Evolutionary conservation across 2,888 invertebrate species (phyloP).

Genomic region (Diarsia mendica): DNA sequence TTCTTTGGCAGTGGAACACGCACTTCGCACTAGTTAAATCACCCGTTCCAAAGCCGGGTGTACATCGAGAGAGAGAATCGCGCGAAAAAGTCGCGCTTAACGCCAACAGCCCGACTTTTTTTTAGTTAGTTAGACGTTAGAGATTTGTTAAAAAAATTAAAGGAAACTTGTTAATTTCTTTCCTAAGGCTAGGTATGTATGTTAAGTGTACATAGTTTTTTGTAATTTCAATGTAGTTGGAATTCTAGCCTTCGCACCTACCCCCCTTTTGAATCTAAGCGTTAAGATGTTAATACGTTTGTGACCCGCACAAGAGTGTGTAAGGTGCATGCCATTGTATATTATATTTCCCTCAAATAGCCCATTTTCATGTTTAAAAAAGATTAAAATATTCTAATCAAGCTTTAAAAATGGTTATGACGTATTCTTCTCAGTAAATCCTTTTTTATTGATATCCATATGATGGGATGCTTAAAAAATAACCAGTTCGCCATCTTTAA

Average conservation of each 20-base stretch:
- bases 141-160: conserved; percentile 60
- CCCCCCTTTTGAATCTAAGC: conserved; percentile 51
- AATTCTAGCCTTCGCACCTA: conserved; percentile 73
- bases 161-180: conserved; percentile 61
- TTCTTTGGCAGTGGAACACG: background rate
- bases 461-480: background rate
- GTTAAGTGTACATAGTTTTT: conserved; percentile 66
- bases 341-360: background rate
- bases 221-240: conserved; percentile 59
- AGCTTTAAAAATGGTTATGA: background rate
- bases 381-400: background rate
- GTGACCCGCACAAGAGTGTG: background rate
- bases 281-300: background rate
- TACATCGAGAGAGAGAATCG: conserved; percentile 26
- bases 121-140: conserved; percentile 63
- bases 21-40: background rate
- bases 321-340: conserved; percentile 5
- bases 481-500: background rate
- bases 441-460: background rate
- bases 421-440: background rate
- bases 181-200: conserved; percentile 55
- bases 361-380: background rate
- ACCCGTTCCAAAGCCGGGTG: conserved; percentile 9
- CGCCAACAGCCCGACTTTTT: conserved; percentile 52
- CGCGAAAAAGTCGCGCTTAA: conserved; percentile 54